Base-by-base conservation (phyloP, 1,140 invertebrate genomes). In the Chionoecetes opilio region DNA sequence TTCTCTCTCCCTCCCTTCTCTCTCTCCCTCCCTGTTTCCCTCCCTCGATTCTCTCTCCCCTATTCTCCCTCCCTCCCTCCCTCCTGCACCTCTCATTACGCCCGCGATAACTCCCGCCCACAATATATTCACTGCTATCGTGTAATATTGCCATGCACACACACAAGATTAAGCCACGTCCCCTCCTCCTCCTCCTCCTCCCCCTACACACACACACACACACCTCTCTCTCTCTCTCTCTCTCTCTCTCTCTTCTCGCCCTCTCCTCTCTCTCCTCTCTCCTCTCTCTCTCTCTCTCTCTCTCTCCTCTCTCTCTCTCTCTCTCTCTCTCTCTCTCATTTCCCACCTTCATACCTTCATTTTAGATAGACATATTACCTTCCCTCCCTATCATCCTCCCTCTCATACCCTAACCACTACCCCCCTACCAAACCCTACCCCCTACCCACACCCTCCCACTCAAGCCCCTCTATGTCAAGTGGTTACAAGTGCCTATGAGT, bases 81-180 rank as follows among this genome's bases (percentile, higher is more conserved):
- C 26, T 32, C 37, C 85, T 31, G 2, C 63, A 75, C 9, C 21
- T 26, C 63, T 75, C 63, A 75, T 75, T 75, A 75, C 21, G n/a
- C 63, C n/a, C 63, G n/a, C n/a, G 63, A 75, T 75, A 75, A 75
- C 63, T 75, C 63, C 63, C 63, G 2, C 63, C 63, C 8, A 75
- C 63, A 75, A 75, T 75, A 75, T 75, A 75, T 75, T 75, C 63
- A 75, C 85, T 87, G 85, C 85, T 87, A 38, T 87, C 37, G 32
- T 29, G 37, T 11, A 87, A 38, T 35, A 87, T 37, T 87, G 37
- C 37, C 37, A 87, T n/a, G n/a, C 32, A 87, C 37, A 87, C 34
- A 87, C 37, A 37, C 34, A 35, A 87, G 85, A 37, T 37, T 37
- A 38, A 37, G 29, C 37, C 85, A n/a, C 41, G 3, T 17, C 88